phyloP scores from a whole-genome alignment of 2,797 vertebrate species.

The Pyrocephalus nanus region DNA sequence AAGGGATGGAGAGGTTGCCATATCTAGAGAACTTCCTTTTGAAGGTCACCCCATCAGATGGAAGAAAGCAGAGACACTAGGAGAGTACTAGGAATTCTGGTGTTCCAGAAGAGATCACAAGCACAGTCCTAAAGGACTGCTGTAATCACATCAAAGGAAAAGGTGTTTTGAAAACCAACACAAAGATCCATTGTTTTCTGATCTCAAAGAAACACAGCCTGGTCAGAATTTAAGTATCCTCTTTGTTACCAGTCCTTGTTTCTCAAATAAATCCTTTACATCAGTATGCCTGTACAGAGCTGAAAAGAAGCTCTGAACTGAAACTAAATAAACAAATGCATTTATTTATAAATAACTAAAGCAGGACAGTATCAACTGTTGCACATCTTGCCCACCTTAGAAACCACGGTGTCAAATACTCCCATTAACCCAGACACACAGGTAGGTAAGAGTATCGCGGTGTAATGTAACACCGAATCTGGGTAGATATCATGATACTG shows the following conservation, averaged over 20 bases:
- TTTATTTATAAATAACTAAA: background rate
- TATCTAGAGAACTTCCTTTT: background rate
- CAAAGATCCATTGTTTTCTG: background rate
- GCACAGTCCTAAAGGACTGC: background rate
- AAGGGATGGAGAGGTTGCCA: background rate
- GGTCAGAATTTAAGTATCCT: background rate
- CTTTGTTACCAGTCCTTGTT: background rate
- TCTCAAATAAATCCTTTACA: background rate
- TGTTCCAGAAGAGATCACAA: background rate
- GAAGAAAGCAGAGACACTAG: background rate
- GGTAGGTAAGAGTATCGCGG: background rate
- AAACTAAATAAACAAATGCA: background rate
- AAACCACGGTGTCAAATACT: background rate
- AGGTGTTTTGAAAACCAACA: background rate
- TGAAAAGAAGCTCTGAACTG: background rate
- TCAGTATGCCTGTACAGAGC: background rate
- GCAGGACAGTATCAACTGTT: rapidly evolving
- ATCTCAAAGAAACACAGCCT: background rate
- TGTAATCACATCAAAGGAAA: background rate
- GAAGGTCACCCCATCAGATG: background rate
- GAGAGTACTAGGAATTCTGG: background rate
- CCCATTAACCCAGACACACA: background rate
- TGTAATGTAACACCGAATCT: background rate
- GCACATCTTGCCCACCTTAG: background rate
- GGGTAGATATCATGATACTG: background rate